Conservation (phyloP, 1,140 invertebrate species). For the Ladona fulva region DNA sequence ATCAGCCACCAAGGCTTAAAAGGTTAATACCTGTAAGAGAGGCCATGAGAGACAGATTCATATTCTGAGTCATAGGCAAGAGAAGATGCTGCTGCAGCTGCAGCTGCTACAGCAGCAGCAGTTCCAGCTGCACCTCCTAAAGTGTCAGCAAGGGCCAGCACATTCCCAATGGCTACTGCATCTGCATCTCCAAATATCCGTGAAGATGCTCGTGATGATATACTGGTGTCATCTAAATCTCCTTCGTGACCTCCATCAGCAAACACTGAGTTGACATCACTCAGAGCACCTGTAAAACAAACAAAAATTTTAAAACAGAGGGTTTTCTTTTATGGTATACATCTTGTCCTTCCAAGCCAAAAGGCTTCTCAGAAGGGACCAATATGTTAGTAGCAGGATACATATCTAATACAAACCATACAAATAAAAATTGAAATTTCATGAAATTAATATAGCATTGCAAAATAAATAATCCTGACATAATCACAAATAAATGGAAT, state of each 20-base stretch:
- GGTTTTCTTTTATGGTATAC: no score
- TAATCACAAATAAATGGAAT: no score
- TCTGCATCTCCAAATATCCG: conserved; percentile 60
- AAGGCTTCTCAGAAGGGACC: no score
- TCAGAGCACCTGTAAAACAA: conserved; percentile 50
- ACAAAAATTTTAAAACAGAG: conserved; percentile 6
- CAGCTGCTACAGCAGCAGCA: conserved; percentile 15
- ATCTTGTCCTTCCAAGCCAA: no score
- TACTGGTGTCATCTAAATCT: conserved; percentile 65
- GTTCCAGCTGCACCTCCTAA: conserved; percentile 30
- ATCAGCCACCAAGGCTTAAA: no score
- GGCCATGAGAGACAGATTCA: not conserved
- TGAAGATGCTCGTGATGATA: conserved; percentile 66
- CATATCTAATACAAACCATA: no score
- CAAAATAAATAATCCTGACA: no score
- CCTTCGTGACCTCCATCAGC: conserved; percentile 46
- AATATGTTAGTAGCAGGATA: no score
- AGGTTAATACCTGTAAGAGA: not conserved
- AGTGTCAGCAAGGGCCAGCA: conserved; percentile 39
- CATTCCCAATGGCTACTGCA: conserved; percentile 46
- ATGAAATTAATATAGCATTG: no score
- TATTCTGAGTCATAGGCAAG: not conserved
- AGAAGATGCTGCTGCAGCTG: not conserved
- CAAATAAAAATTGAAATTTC: no score
- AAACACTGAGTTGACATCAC: conserved; percentile 77